phyloP scores from a whole-genome alignment of 1,140 invertebrate species.

The Euwallacea fornicatus region DNA sequence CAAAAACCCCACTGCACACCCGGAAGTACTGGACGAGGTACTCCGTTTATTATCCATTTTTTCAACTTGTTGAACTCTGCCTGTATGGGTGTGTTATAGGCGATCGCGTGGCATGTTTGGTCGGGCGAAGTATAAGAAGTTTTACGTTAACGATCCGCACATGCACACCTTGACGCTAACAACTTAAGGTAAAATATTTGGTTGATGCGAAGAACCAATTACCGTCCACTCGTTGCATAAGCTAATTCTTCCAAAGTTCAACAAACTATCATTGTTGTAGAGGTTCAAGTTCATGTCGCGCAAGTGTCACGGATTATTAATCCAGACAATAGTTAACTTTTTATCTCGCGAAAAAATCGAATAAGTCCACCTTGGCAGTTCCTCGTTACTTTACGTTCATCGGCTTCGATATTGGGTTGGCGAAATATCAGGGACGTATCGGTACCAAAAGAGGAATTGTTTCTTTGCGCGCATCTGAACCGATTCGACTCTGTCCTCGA shows the following conservation, averaged over 20 bases:
- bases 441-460: no score
- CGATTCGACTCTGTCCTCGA: no score
- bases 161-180: no score
- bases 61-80: constrained; percentile 23
- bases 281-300: constrained; percentile 22
- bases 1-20: constrained; percentile 19
- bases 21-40: constrained; percentile 13
- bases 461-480: no score
- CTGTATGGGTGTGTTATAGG: constrained; percentile 20
- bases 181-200: no score
- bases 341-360: constrained; percentile 7
- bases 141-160: background rate
- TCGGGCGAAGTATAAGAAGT: constrained; percentile 7
- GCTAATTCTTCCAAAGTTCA: constrained; percentile 3
- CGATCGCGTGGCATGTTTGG: constrained; percentile 12
- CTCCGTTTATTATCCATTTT: constrained; percentile 22
- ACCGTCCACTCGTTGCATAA: no score
- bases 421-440: no score
- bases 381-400: background rate
- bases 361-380: background rate
- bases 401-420: background rate
- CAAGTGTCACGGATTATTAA: constrained; percentile 19
- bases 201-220: no score
- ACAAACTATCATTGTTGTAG: background rate
- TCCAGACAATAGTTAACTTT: constrained; percentile 16